Evolutionary conservation across 2,113 vertebrate species (phyloP), one percentile per base, ranked within the genome.

Genomic region (Machaerirhynchus nigripectus): DNA sequence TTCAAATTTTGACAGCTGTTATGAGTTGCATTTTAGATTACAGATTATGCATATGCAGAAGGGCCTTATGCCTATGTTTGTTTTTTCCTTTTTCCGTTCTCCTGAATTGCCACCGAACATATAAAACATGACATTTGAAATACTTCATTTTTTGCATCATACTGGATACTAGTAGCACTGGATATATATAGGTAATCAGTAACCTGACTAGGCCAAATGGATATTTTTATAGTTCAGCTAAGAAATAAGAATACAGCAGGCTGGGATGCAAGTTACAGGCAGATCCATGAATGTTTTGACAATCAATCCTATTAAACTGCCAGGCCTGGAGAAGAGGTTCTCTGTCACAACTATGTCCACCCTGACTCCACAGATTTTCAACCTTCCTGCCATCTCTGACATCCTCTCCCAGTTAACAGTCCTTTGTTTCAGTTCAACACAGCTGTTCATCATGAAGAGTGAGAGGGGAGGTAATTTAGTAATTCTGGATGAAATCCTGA

Each of bases 381-480:
- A 23, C 73, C 74, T 95, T 71, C 83, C 76, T 88, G 69, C 86
- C 68, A 31, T 77, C 92, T 94, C 65, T 68, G 68, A 84, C 77
- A 89, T 75, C 89, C 83, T 93, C 64, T 93, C 73, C 44, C 56
- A 55, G 71, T 93, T 93, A 96, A 75, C 86, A 89, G 84, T 68
- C 86, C 69, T 97, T 96, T 92, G 83, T 96, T 95, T 88, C 88
- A 39, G 89, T 94, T 94, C 93, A 92, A 93, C 95, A 90, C 96
- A 96, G 96, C 96, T 96, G 90, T 78, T 97, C 90, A 92, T 94
- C 80, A 84, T 64, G 92, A 90, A 64, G 64, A 81, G 52, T 70
- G 75, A 96, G 92, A 92, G 86, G 64, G 93, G 93, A 97, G 85
- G 88, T 93, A 96, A 95, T 96, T 95, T 96, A 95, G 95, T 94